Evolutionary conservation across 2,113 vertebrate genomes (phyloP).

Genomic region (Nycticryphes semicollaris): DNA sequence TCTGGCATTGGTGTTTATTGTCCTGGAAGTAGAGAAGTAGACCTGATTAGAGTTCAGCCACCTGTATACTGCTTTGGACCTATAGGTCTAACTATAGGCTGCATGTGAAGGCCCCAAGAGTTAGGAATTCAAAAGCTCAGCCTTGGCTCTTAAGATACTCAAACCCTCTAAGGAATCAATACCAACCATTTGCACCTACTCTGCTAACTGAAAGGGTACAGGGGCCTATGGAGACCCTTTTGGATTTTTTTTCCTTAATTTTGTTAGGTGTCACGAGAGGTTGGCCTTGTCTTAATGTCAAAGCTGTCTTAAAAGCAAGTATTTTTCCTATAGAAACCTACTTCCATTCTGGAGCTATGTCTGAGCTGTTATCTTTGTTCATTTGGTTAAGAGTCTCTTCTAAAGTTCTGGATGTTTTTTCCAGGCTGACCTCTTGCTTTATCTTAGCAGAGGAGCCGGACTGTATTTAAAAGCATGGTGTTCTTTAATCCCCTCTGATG

Average conservation of each 20-base stretch:
- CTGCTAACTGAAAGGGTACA: background rate
- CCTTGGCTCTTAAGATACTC: background rate
- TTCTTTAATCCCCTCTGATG: background rate
- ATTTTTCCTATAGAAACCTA: background rate
- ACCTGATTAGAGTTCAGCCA: background rate
- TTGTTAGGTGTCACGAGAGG: background rate
- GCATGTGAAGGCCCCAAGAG: background rate
- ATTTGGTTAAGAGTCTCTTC: background rate
- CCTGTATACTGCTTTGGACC: background rate
- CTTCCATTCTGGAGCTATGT: background rate
- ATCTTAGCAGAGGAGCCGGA: background rate
- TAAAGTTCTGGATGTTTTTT: background rate
- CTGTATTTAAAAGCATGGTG: background rate
- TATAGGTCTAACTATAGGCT: background rate
- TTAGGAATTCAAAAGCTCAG: background rate
- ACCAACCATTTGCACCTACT: background rate
- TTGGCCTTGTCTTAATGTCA: background rate
- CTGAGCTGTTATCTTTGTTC: background rate
- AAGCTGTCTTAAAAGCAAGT: background rate
- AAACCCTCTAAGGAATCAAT: background rate
- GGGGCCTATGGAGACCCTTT: background rate
- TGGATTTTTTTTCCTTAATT: background rate
- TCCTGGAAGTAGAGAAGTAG: background rate
- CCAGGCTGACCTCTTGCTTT: background rate
- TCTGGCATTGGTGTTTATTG: background rate